phyloP scores from a whole-genome alignment of 2,113 vertebrate species.

The Cheilinus undulatus region DNA sequence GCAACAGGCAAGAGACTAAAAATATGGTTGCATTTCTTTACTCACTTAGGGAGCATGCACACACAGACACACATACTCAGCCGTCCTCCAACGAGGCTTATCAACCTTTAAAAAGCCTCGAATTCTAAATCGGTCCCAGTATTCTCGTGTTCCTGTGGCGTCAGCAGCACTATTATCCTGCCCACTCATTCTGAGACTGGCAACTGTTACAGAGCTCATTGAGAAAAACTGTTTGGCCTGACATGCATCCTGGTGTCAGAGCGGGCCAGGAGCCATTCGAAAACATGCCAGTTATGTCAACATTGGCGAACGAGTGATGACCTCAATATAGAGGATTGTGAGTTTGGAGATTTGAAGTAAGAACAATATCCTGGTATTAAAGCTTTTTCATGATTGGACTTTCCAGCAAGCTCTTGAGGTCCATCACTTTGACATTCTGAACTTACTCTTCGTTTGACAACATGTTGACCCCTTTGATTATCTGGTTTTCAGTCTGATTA shows the following conservation, averaged over 20 bases:
- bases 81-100: constrained; percentile 43
- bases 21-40: constrained; percentile 70
- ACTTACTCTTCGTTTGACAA: too few species aligned
- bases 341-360: too few species aligned
- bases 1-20: constrained; percentile 82
- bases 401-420: too few species aligned
- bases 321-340: too few species aligned
- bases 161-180: constrained; percentile 46
- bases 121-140: constrained; percentile 52
- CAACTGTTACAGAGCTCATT: constrained; percentile 45
- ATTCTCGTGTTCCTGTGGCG: constrained; percentile 47
- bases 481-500: too few species aligned
- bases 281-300: constrained; percentile 1
- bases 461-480: too few species aligned
- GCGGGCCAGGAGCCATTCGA: constrained; percentile 10
- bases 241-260: background rate
- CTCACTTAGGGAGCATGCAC: constrained; percentile 29
- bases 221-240: constrained; percentile 30
- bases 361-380: too few species aligned
- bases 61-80: constrained; percentile 16
- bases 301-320: background rate
- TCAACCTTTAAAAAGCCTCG: constrained; percentile 58
- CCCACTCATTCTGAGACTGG: constrained; percentile 52
- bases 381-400: too few species aligned
- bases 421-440: too few species aligned